These are phyloP conservation scores for Wasmannia auropunctata DNA, from an alignment of 1,140 invertebrate genomes.

Conservation along the genomic window DNA sequence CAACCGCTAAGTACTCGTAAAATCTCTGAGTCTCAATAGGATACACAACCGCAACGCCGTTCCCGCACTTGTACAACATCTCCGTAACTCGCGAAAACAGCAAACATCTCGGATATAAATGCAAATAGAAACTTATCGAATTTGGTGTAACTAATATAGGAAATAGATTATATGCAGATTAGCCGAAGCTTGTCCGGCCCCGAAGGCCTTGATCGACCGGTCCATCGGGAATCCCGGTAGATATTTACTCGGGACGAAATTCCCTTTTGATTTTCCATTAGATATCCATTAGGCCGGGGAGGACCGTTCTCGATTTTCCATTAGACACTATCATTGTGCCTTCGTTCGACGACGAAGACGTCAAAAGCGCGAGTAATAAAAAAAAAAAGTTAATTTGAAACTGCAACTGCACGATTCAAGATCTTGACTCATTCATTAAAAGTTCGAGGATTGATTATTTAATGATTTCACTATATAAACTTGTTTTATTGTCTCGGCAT, in stretches of 20 bases:
- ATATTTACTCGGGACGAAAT: conserved; percentile 14
- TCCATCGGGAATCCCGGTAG: background rate
- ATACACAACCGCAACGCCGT: background rate
- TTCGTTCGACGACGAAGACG: background rate
- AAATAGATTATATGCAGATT: conserved; percentile 16
- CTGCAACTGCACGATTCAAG: background rate
- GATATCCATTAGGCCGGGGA: conserved; percentile 16
- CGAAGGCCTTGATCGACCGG: background rate
- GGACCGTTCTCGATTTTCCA: background rate
- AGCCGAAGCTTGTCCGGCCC: background rate
- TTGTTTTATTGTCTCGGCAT: background rate
- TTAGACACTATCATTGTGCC: background rate
- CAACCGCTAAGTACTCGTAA: conserved; percentile 37
- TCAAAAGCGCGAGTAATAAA: background rate
- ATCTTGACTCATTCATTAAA: background rate
- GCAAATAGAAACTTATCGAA: background rate
- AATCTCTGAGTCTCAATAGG: conserved; percentile 15
- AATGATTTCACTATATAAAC: background rate
- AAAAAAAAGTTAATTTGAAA: background rate
- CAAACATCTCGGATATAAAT: conserved; percentile 16
- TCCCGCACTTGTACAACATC: conserved; percentile 4
- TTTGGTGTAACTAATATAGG: background rate
- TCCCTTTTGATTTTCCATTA: conserved; percentile 24
- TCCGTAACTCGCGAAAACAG: background rate
- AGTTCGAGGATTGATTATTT: background rate